Percentiles rank a stretch among this genome's conserved stretches.
Conservation (phyloP, 2,888 invertebrate genomes). For the Chrysodeixis includens region DNA sequence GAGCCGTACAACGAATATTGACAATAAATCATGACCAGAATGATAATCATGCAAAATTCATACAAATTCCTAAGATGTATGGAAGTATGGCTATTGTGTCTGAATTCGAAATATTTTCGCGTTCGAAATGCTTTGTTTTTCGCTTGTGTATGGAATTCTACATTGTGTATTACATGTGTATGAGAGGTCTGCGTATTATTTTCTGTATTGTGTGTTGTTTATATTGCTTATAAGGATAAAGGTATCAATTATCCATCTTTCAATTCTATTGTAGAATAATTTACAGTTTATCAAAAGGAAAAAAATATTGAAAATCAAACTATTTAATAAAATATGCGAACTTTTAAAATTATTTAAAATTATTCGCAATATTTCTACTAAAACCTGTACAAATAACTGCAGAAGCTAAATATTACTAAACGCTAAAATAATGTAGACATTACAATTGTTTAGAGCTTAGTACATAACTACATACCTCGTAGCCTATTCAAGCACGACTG, state of each 20-base stretch:
- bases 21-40: conserved; percentile 41
- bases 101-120: conserved; percentile 36
- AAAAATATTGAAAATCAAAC: not conserved
- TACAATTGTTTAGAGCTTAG: too few species aligned
- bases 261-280: not conserved
- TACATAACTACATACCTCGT: too few species aligned
- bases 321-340: too few species aligned
- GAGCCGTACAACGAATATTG: conserved; percentile 54
- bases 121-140: conserved; percentile 1
- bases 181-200: not conserved
- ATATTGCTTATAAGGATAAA: not conserved
- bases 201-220: not conserved
- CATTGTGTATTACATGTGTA: not conserved
- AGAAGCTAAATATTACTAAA: too few species aligned
- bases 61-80: conserved; percentile 36
- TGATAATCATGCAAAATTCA: conserved; percentile 46
- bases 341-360: too few species aligned
- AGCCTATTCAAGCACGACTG: too few species aligned
- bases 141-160: not conserved
- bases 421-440: too few species aligned
- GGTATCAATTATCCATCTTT: not conserved
- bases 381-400: too few species aligned
- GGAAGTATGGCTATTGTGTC: conserved; percentile 36
- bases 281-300: not conserved
- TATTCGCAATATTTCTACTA: not conserved